These are phyloP conservation scores for Liparis tanakae DNA, from an alignment of 2,797 vertebrate genomes.

Conservation along the genomic window DNA sequence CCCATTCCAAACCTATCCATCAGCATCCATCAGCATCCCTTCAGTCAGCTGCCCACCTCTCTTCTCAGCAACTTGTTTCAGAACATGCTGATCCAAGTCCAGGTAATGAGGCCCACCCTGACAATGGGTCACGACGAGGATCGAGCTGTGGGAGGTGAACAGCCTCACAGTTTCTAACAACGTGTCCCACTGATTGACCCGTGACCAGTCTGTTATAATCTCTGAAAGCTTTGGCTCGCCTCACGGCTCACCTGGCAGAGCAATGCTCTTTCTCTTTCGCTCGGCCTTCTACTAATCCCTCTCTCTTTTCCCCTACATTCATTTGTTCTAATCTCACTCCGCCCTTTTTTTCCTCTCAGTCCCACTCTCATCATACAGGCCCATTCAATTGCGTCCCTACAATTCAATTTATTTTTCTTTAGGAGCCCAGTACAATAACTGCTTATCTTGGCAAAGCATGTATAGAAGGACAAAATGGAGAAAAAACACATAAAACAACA, in stretches of 20 bases:
- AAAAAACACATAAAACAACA: slow-evolving; percentile 66
- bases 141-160: slow-evolving; percentile 41
- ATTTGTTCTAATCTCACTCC: slow-evolving; percentile 56
- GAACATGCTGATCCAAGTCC: slow-evolving; percentile 57
- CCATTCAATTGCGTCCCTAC: slow-evolving; percentile 54
- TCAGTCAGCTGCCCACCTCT: slow-evolving; percentile 34
- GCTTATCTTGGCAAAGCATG: slow-evolving; percentile 68
- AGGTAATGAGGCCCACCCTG: slow-evolving; percentile 60
- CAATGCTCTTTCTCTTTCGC: slow-evolving; percentile 64
- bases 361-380: slow-evolving; percentile 43
- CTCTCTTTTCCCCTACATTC: slow-evolving; percentile 44
- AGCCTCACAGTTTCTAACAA: slow-evolving; percentile 45
- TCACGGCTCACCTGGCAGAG: slow-evolving; percentile 67
- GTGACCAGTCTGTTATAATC: slow-evolving; percentile 64
- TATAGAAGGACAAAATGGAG: slow-evolving; percentile 40
- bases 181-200: slow-evolving; percentile 49
- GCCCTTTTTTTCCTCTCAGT: slow-evolving; percentile 15
- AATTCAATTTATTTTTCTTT: slow-evolving; percentile 67
- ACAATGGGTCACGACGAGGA: slow-evolving; percentile 53
- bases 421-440: slow-evolving; percentile 56
- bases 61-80: slow-evolving; percentile 53
- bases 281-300: slow-evolving; percentile 67
- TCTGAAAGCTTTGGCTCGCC: slow-evolving; percentile 61
- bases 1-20: slow-evolving; percentile 20
- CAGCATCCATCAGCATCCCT: slow-evolving; percentile 50